Evolutionary conservation across 1,140 invertebrate genomes (phyloP), one percentile per base, ranked within the genome.

Genomic region (Caenorhabditis inopinata): DNA sequence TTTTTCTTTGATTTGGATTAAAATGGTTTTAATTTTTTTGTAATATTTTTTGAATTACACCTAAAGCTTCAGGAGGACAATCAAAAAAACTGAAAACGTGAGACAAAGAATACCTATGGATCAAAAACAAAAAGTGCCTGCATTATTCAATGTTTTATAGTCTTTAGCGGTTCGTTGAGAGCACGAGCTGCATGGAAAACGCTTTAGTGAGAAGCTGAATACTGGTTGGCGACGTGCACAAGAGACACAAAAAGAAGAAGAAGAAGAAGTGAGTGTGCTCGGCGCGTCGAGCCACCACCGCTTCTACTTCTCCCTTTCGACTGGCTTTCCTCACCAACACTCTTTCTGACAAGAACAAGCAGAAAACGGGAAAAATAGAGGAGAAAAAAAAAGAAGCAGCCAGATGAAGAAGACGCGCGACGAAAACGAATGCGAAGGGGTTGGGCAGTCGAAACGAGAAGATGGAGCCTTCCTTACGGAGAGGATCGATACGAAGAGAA

Each of bases 81-180:
- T n/a, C n/a, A n/a, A n/a, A n/a, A n/a, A n/a, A 42, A 42, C 14
- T 14, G 38, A 42, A 42, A 42, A 42, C 14, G 6, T 14, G 14
- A 42, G 5, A 42, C 38, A 42, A 42, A 14, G 14, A 42, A 42
- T 42, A 42, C 14, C 7, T 42, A 1, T 7, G 58, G 25, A 32
- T 0, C n/a, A 38, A 58, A 38, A 38, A 68, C 58, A 68, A 68
- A 68, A 68, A 68, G 58, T 68, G 58, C 58, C 32, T 35, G 58
- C 58, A 68, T 32, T 68, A 68, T 68, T 68, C 58, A 68, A 68
- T 68, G 38, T 68, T 68, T 68, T 68, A 68, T 68, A 68, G 58
- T 68, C 58, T 32, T 68, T 32, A 38, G 32, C 58, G 27, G 58
- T 68, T 68, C 23, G 58, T 23, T 2, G 58, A 21, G 32, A 38